phyloP scores from a whole-genome alignment of 2,797 vertebrate species.

The Leptoclinus maculatus region DNA sequence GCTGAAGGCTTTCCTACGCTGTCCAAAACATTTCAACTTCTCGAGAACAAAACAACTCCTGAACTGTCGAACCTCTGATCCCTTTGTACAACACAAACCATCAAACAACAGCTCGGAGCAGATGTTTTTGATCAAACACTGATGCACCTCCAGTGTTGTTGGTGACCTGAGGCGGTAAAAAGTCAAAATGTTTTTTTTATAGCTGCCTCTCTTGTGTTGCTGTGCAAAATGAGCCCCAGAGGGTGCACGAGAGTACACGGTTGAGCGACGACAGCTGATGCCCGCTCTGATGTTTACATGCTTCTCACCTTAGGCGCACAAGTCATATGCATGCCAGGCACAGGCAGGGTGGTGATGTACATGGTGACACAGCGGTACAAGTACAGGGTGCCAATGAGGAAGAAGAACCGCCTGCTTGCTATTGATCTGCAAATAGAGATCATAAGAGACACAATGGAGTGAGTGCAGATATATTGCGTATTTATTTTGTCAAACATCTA shows the following conservation, averaged over 20 bases:
- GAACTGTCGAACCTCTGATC: constrained; percentile 1
- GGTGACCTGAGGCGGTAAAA: constrained; percentile 43
- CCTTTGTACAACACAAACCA: constrained; percentile 5
- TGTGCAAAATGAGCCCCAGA: constrained; percentile 46
- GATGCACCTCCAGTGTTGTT: constrained; percentile 48
- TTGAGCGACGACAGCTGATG: constrained; percentile 38
- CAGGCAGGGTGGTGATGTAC: constrained; percentile 97
- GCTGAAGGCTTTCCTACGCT: neutral
- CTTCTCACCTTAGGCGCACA: constrained; percentile 96
- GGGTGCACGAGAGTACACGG: constrained; percentile 16
- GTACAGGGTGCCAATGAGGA: constrained; percentile 96
- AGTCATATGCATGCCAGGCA: constrained; percentile 96
- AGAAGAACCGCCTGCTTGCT: constrained; percentile 94
- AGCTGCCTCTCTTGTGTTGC: constrained; percentile 27
- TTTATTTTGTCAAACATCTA: neutral
- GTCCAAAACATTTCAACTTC: constrained; percentile 10
- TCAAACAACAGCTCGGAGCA: constrained; percentile 38
- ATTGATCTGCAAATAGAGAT: constrained; percentile 88
- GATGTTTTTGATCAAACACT: constrained; percentile 50
- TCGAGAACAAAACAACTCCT: neutral
- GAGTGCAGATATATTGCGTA: neutral
- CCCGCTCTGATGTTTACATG: constrained; percentile 19
- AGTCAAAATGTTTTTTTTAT: constrained; percentile 59
- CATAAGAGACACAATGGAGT: neutral
- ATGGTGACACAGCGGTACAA: constrained; percentile 98